Evolutionary conservation across 30 jellyfish, hydroid and myxozoan genomes (phyloP), one percentile per base, ranked within the genome.

Genomic region (Aurelia aurita complex sp. Pacific): DNA sequence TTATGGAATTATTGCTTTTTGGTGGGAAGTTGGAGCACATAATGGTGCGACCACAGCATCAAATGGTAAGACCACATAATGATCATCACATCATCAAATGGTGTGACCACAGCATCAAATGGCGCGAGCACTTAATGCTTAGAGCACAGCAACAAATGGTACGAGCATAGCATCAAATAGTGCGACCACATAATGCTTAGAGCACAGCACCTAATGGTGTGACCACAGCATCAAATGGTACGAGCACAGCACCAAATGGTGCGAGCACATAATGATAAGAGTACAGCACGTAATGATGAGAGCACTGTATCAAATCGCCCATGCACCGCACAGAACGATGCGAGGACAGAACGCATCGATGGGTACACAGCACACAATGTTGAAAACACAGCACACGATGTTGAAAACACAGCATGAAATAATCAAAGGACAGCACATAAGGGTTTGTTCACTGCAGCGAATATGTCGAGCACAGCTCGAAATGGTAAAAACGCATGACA

Each of bases 121-220:
- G 80, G 62, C 17, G 10, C 40, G 80, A 40, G 60, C 8, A 40
- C 80, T 5, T 69, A 38, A 69, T 69, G 80, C 4, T 69, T 2
- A 32, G 62, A 23, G 80, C 80, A 69, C 80, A 69, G 60, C 60
- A 69, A 5, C 60, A 32, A 69, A 69, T 69, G 63, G 63, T 69
- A 1, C 3, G 32, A 69, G 62, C 80, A 69, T 64, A 3, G 76
- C 43, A 29, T 5, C 2, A 1, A 34, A 69, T 69, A 57, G 4
- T 32, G 3, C 1, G 10, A 69, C 4, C 62, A 59, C 29, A 18
- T 2, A 59, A 59, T 15, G 67, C 2, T 59, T 2, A 59, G 6
- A 59, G 2, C 67, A 59, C 67, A 59, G 29, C 67, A 59, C 67
- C 6, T 2, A n/a, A n/a, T n/a, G n/a, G n/a, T n/a, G n/a, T n/a